phyloP scores from a whole-genome alignment of 2,113 vertebrate species.

The Lonchura striata region DNA sequence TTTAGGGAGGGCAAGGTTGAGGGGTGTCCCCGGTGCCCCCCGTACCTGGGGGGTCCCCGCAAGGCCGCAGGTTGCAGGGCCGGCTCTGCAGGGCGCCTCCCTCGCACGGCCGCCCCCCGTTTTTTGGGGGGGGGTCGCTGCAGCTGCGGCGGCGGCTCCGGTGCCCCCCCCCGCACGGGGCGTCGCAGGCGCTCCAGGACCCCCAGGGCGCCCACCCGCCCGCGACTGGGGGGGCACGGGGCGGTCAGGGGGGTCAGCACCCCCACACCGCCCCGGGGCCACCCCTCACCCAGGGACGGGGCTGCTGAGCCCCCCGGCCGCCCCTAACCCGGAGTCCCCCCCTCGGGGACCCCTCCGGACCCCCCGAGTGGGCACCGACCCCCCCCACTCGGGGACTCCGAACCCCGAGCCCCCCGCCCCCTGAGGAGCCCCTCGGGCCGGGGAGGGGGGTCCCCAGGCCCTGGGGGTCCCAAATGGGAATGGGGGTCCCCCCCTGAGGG shows the following conservation, averaged over 20 bases:
- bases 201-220: conserved; percentile 85
- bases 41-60: conserved; percentile 55
- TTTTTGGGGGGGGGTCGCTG: conserved; percentile 85
- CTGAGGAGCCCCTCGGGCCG: no score
- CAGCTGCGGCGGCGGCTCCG: conserved; percentile 78
- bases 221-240: conserved; percentile 60
- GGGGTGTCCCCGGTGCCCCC: not conserved
- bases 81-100: conserved; percentile 78
- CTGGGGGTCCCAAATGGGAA: no score
- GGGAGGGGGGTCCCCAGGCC: not conserved
- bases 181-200: conserved; percentile 81
- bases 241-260: not conserved
- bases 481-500: no score
- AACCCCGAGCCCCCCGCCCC: not conserved
- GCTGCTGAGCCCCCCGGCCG: no score
- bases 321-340: not conserved
- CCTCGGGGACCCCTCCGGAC: not conserved
- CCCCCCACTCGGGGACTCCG: no score
- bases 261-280: not conserved
- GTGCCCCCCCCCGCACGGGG: conserved; percentile 80
- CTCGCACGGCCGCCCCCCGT: conserved; percentile 77
- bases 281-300: no score
- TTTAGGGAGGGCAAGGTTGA: not conserved
- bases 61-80: conserved; percentile 82
- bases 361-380: not conserved